These are phyloP conservation scores for Nycteola revayana DNA, from an alignment of 2,888 invertebrate species.

Conservation along the genomic window DNA sequence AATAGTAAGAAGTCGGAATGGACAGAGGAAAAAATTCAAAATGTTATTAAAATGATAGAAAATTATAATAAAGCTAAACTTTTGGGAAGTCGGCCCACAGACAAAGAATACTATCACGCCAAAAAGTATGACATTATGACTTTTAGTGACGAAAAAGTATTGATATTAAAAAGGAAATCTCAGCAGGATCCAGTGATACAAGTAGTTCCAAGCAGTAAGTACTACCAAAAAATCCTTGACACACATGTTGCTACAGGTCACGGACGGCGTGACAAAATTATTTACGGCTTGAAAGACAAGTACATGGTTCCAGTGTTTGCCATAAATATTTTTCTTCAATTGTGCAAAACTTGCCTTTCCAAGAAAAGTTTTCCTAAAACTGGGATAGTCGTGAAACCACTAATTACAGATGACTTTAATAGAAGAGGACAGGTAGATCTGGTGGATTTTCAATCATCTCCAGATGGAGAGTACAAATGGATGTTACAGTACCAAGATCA, in stretches of 20 bases:
- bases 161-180: slow-evolving; percentile 24
- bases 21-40: slow-evolving; percentile 12
- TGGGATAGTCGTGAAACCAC: too few species aligned
- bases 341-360: slow-evolving; percentile 25
- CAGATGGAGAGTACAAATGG: slow-evolving; percentile 43
- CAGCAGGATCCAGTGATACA: slow-evolving; percentile 14
- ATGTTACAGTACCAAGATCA: slow-evolving; percentile 43
- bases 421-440: slow-evolving; percentile 41
- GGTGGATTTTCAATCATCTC: slow-evolving; percentile 21
- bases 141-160: slow-evolving; percentile 13
- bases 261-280: slow-evolving; percentile 33
- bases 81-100: slow-evolving; percentile 7
- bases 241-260: slow-evolving; percentile 29
- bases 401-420: slow-evolving; percentile 37
- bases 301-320: slow-evolving; percentile 25
- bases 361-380: too few species aligned
- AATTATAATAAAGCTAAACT: slow-evolving; percentile 3
- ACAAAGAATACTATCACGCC: slow-evolving; percentile 18
- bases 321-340: slow-evolving; percentile 21
- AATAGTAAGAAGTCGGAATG: slow-evolving; percentile 18
- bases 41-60: slow-evolving; percentile 14
- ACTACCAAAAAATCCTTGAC: slow-evolving; percentile 24
- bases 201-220: slow-evolving; percentile 24
- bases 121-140: slow-evolving; percentile 27
- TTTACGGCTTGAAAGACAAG: slow-evolving; percentile 23